Base-by-base conservation (phyloP, 2,888 invertebrate genomes). In the Luperina testacea region DNA sequence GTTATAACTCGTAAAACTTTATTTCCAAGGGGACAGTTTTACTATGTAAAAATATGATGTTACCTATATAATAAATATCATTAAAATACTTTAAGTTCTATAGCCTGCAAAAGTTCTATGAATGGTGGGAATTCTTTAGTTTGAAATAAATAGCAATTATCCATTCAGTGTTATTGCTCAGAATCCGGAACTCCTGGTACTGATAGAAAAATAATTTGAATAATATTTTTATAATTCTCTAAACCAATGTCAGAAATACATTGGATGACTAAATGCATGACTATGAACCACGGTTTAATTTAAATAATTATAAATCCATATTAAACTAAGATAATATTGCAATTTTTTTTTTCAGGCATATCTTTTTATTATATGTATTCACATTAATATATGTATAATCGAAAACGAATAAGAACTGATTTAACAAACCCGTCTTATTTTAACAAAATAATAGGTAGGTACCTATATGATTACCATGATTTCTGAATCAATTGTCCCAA, bases 151-250 rank as follows among this genome's bases (percentile, higher is more conserved):
- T 27, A 61, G 64, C 48, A 76, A 83, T 83, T 86, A 87, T 59
- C 67, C 68, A 79, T 76, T 83, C 74, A 76, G 13, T 69, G 59
- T 67, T 82, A 82, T 75, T 82, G n/a, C 76, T 72, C 38, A 65
- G 71, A 67, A 78, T 65, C 63, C 72, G 74, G 65, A 79, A 83
- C 72, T 72, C 61, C 8, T 59, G 20, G 84, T 87, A 85, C 64
- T 20, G 84, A 74, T 63, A 45, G 79, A 51, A 67, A 87, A 83
- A 79, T n/a, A 15, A 72, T 53, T 72, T 45, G 0, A n/a, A 32
- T 32, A 64, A 9, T 27, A 15, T 32, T 51, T 51, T 67, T 24
- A 6, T 48, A 17, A 8, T 38, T 71, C 1, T 17, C 27, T 45
- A 67, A 68, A 67, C 7, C 0, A 15, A 32, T 20, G 15, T 7